Base-by-base conservation (phyloP, 2,888 invertebrate species). In the Euplagia quadripunctaria region DNA sequence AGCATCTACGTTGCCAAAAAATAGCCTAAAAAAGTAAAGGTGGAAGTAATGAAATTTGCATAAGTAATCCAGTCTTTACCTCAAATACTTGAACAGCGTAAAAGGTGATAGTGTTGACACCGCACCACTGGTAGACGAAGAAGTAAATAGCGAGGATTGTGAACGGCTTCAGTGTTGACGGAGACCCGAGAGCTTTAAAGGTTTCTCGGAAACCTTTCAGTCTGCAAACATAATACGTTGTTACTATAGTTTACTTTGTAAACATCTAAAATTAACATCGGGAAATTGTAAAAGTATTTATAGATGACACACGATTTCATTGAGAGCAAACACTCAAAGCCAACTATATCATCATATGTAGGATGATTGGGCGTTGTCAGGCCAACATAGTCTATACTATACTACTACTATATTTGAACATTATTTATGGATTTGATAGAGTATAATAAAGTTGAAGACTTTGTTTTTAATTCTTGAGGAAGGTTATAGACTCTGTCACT, bases 111-210 rank as follows among this genome's bases (percentile, higher is more conserved):
- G 97, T 96, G 81, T 97, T 97, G 16, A 97, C 97, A 0, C 97
- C 97, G 70, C 97, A 97, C 96, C 97, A 97, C 86, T 97, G 97
- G 87, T 97, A 97, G 70, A 97, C 96, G 86, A 97, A 94, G 90
- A 97, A 97, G 86, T 97, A 97, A 0, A 97, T 80, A 4, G 97
- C 96, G 1, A 97, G 91, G 67, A 97, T 96, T 0, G 94, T 90
- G 83, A 97, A 97, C 0, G 97, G 97, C 80, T 97, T 97, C 67
- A 97, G 85, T 0, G 97, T 95, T 11, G 97, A 97, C 0, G 97
- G 97, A 0, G 96, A 94, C 14, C 97, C n/a, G 1, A 97, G 79
- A 0, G 97, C 97, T 64, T 93, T 91, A 5, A 97, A 73, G 16
- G 96, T 96, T 82, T 97, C 96, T 16, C 92, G 89, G 0, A 94